Percentiles rank a stretch among this genome's conserved stretches.
Evolutionary conservation across 2,797 vertebrate species (phyloP).

Genomic region (Tamandua tetradactyla): DNA sequence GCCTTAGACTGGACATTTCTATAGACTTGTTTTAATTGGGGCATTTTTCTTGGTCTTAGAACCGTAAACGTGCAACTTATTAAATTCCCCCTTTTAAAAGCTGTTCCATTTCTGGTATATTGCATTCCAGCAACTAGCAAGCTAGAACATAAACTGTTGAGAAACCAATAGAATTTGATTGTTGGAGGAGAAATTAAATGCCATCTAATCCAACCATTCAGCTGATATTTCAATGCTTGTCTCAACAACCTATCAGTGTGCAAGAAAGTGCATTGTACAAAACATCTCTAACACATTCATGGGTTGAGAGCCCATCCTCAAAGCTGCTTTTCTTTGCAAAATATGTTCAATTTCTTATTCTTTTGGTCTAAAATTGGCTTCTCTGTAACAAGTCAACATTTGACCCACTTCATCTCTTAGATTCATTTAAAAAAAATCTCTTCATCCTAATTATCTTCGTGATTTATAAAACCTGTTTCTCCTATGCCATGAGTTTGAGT

Average conservation of each 20-base stretch:
- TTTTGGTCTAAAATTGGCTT: constrained; percentile 33
- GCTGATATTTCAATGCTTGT: background rate
- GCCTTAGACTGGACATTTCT: too few species aligned
- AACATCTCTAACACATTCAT: background rate
- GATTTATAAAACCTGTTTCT: constrained; percentile 34
- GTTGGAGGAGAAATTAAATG: constrained; percentile 10
- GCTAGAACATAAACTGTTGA: too few species aligned
- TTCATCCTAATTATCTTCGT: constrained; percentile 49
- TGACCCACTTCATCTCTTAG: constrained; percentile 10
- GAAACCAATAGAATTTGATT: background rate
- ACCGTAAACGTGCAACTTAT: too few species aligned
- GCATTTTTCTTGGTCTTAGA: too few species aligned
- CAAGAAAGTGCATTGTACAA: background rate
- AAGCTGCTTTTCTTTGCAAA: constrained; percentile 32
- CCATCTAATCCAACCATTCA: background rate
- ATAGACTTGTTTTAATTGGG: too few species aligned
- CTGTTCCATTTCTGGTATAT: too few species aligned
- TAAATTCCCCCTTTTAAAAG: too few species aligned
- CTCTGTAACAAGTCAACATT: background rate
- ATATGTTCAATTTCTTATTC: background rate
- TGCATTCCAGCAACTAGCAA: too few species aligned
- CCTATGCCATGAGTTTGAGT: background rate
- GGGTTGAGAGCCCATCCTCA: background rate
- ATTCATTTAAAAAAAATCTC: background rate
- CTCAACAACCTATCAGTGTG: background rate